These are phyloP conservation scores for Drosophila nikananu DNA, from an alignment of 1,140 invertebrate genomes.

Conservation along the genomic window DNA sequence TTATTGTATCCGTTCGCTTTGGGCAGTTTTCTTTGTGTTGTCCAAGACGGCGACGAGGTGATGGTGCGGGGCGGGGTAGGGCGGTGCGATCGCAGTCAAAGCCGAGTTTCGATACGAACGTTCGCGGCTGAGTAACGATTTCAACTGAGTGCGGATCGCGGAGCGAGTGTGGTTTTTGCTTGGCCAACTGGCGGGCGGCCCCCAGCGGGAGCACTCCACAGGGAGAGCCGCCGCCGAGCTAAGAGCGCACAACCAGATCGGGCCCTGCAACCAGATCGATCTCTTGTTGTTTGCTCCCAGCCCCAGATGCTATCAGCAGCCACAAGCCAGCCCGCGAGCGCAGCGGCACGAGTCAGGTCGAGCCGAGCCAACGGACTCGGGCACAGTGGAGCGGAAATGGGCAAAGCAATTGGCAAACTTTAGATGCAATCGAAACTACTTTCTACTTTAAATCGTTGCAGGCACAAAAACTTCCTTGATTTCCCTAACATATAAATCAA, in stretches of 20 bases:
- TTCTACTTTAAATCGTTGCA: neutral
- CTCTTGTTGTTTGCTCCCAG: constrained; percentile 37
- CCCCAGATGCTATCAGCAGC: constrained; percentile 45
- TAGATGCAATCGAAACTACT: neutral
- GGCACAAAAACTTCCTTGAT: no score
- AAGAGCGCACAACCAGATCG: constrained; percentile 10
- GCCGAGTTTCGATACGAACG: constrained; percentile 55
- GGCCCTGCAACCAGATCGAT: constrained; percentile 69
- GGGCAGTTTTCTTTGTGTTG: constrained; percentile 72
- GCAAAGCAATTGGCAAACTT: neutral
- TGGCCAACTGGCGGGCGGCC: constrained; percentile 22
- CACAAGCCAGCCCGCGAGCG: constrained; percentile 15
- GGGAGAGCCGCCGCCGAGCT: neutral
- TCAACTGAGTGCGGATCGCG: constrained; percentile 55
- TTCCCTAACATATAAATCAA: neutral
- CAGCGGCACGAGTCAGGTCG: constrained; percentile 24
- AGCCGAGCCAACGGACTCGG: constrained; percentile 39
- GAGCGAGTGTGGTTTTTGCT: constrained; percentile 57
- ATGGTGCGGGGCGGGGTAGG: neutral
- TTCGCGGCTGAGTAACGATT: constrained; percentile 69
- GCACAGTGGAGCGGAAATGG: constrained; percentile 28
- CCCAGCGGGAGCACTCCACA: constrained; percentile 6
- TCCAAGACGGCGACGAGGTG: constrained; percentile 18
- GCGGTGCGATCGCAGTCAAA: constrained; percentile 43
- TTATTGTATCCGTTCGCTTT: constrained; percentile 52